Evolutionary conservation across 2,113 vertebrate genomes (phyloP).

Genomic region (Scomber japonicus): DNA sequence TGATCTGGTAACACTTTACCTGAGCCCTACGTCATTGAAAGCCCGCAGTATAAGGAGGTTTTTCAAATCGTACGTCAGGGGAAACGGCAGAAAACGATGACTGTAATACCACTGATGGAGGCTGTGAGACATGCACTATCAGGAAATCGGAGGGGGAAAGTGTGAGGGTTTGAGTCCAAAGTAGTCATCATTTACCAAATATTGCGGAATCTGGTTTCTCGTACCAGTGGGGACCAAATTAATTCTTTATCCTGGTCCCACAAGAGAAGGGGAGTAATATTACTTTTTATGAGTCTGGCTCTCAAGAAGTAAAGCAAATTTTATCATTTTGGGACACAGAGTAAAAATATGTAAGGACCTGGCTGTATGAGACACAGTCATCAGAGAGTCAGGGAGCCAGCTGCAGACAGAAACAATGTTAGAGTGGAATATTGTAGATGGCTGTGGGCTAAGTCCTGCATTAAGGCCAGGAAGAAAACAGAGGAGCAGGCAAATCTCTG

Average conservation of each 20-base stretch:
- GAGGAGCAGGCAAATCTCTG: slow-evolving; percentile 56
- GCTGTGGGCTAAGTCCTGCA: slow-evolving; percentile 16
- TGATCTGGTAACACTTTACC: slow-evolving; percentile 78
- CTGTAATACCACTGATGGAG: slow-evolving; percentile 39
- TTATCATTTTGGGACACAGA: slow-evolving; percentile 36
- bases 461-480: slow-evolving; percentile 53
- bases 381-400: slow-evolving; percentile 20
- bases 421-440: slow-evolving; percentile 56
- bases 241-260: slow-evolving; percentile 13
- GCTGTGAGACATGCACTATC: slow-evolving; percentile 52
- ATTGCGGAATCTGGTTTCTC: slow-evolving; percentile 32
- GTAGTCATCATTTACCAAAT: slow-evolving; percentile 43
- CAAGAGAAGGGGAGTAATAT: slow-evolving; percentile 4
- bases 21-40: slow-evolving; percentile 67
- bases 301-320: background rate
- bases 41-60: slow-evolving; percentile 49
- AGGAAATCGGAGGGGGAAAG: slow-evolving; percentile 56
- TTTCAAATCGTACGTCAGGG: slow-evolving; percentile 63
- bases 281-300: slow-evolving; percentile 16
- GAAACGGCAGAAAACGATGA: slow-evolving; percentile 57
- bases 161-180: slow-evolving; percentile 39
- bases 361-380: slow-evolving; percentile 37
- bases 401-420: slow-evolving; percentile 33
- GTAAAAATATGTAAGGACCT: slow-evolving; percentile 53
- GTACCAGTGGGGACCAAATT: background rate